phyloP scores from a whole-genome alignment of 2,113 vertebrate genomes.

The Poeciliopsis prolifica region DNA sequence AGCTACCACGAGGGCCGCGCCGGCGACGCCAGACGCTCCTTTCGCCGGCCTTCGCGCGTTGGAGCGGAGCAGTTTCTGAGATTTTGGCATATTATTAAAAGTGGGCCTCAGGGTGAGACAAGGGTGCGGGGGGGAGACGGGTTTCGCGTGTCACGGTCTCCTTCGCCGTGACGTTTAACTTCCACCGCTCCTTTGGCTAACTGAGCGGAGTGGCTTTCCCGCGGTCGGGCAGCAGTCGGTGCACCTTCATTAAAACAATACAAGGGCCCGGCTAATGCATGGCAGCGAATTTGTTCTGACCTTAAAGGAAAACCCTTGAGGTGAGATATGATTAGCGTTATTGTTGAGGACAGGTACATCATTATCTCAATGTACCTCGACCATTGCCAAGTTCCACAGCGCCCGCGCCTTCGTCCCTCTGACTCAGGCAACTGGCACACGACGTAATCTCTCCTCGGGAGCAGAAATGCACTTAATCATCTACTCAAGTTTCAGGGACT shows the following conservation, averaged over 20 bases:
- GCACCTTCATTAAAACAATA: conserved; percentile 81
- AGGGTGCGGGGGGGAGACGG: neutral
- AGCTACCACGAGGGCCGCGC: conserved; percentile 87
- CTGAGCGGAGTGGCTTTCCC: conserved; percentile 32
- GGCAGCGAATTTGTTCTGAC: conserved; percentile 79
- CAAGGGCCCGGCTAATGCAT: conserved; percentile 73
- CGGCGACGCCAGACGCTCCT: conserved; percentile 87
- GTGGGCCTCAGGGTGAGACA: conserved; percentile 17
- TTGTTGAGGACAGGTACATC: conserved; percentile 84
- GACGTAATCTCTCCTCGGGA: conserved; percentile 76
- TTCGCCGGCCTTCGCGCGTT: conserved; percentile 82
- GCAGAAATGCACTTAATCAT: conserved; percentile 80
- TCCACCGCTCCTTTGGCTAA: conserved; percentile 19
- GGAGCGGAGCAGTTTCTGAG: conserved; percentile 79
- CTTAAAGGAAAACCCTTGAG: conserved; percentile 78
- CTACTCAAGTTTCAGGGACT: conserved; percentile 76
- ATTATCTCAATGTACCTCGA: conserved; percentile 80
- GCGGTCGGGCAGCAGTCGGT: conserved; percentile 36
- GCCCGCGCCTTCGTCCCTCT: conserved; percentile 63
- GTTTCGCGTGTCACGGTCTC: conserved; percentile 59
- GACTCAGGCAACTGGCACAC: conserved; percentile 62
- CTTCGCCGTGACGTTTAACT: conserved; percentile 57
- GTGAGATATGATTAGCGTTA: conserved; percentile 83
- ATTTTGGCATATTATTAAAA: conserved; percentile 74
- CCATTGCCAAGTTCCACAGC: conserved; percentile 70